These are phyloP conservation scores for Morpho achilles DNA, from an alignment of 2,888 invertebrate genomes.

Conservation along the genomic window DNA sequence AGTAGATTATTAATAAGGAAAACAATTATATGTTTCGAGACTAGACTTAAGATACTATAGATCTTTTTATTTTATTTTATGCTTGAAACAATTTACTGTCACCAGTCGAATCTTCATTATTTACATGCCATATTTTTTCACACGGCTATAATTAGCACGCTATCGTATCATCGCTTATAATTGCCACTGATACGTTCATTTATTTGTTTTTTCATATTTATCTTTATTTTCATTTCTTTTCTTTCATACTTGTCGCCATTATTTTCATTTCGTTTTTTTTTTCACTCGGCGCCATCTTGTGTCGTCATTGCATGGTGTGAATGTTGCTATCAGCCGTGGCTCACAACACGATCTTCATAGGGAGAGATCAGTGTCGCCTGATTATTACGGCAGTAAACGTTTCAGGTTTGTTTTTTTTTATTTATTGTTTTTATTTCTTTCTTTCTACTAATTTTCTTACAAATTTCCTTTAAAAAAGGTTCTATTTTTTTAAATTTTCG, in stretches of 20 bases:
- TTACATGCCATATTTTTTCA: not conserved
- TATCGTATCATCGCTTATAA: conserved; percentile 2
- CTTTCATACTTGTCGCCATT: conserved; percentile 32
- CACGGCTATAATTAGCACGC: conserved; percentile 6
- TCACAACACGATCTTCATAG: conserved; percentile 86
- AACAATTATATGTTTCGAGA: too few relatives aligned
- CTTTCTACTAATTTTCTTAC: too few relatives aligned
- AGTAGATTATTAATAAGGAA: too few relatives aligned
- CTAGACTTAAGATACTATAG: too few relatives aligned
- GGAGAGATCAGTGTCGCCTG: conserved; percentile 84
- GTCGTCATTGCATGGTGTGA: conserved; percentile 71
- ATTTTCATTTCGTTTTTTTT: conserved; percentile 31
- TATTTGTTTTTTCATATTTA: too few relatives aligned
- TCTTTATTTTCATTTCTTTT: too few relatives aligned
- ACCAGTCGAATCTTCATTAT: not conserved
- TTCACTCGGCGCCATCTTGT: conserved; percentile 52
- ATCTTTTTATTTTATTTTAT: not conserved
- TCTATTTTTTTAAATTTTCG: too few relatives aligned
- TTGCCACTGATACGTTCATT: not conserved
- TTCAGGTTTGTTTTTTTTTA: conserved; percentile 82
- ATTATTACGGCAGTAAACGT: conserved; percentile 84
- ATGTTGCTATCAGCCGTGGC: conserved; percentile 79
- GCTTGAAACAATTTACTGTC: too few relatives aligned
- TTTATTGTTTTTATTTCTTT: not conserved
- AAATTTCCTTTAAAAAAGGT: too few relatives aligned